A percentile compares a stretch with the other conserved stretches of the same genome.
Conservation (phyloP, 2,797 vertebrate genomes). For the Malacoraja senta region DNA sequence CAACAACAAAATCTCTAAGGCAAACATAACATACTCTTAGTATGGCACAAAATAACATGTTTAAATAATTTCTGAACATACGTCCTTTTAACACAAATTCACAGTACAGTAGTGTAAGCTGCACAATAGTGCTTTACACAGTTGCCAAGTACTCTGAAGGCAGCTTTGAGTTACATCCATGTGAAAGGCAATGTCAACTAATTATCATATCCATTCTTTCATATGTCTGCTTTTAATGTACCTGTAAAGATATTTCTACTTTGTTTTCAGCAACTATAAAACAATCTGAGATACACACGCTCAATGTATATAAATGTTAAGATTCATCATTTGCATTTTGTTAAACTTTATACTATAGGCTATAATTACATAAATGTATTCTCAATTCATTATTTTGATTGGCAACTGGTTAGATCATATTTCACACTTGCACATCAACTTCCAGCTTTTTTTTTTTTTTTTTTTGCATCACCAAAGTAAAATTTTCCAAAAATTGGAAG, state of each 20-base stretch:
- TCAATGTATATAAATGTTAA: background rate
- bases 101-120: slow-evolving; percentile 32
- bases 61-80: slow-evolving; percentile 20
- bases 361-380: background rate
- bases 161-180: slow-evolving; percentile 27
- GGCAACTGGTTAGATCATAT: background rate
- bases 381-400: slow-evolving; percentile 6
- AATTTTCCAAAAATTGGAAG: background rate
- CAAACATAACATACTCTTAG: slow-evolving; percentile 32
- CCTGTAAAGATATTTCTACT: background rate
- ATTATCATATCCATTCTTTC: slow-evolving; percentile 11
- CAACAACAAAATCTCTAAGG: slow-evolving; percentile 25
- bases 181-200: slow-evolving; percentile 27
- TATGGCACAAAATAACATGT: slow-evolving; percentile 34
- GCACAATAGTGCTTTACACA: slow-evolving; percentile 23
- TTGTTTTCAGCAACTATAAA: background rate
- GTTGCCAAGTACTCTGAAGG: slow-evolving; percentile 29
- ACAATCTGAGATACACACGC: background rate
- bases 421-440: background rate
- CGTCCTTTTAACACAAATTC: slow-evolving; percentile 31
- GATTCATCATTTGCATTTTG: background rate
- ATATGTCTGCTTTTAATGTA: background rate
- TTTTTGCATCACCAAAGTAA: background rate
- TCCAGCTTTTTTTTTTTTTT: background rate
- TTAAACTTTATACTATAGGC: background rate